Conservation (phyloP, 2,888 invertebrate species). For the Troilus luridus region DNA sequence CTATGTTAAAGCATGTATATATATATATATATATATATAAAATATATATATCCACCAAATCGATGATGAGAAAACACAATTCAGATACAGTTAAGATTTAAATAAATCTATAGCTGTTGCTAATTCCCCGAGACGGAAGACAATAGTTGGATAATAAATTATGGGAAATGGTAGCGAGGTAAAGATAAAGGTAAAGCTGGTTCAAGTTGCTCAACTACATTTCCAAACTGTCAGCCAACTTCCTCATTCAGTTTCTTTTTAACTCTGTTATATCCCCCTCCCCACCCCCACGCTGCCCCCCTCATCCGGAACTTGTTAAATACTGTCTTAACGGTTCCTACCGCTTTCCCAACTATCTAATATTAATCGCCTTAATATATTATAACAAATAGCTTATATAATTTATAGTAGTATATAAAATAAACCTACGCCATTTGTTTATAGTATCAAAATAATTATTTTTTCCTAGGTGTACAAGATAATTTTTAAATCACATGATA, state of each 20-base stretch:
- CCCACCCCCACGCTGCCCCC: background rate
- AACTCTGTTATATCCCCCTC: background rate
- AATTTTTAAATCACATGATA: too few relatives aligned
- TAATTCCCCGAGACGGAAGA: background rate
- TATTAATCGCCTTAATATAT: background rate
- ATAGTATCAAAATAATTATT: too few relatives aligned
- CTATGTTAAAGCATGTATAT: too few relatives aligned
- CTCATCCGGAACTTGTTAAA: background rate
- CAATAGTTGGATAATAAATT: conserved; percentile 2
- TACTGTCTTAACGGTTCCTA: background rate
- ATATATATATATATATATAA: too few relatives aligned
- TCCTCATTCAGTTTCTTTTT: conserved; percentile 30
- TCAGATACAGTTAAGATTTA: background rate
- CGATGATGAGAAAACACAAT: background rate
- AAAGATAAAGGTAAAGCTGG: background rate
- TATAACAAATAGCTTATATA: background rate
- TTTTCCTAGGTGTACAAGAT: too few relatives aligned
- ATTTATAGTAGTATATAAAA: too few relatives aligned
- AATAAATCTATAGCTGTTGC: background rate
- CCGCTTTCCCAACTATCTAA: background rate
- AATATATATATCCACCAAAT: too few relatives aligned
- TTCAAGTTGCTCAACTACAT: conserved; percentile 14
- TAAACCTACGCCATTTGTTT: too few relatives aligned
- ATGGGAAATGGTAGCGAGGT: background rate
- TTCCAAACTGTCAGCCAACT: conserved; percentile 32